Base-by-base conservation (phyloP, 1,140 invertebrate genomes). In the Rhopalosiphum padi region DNA sequence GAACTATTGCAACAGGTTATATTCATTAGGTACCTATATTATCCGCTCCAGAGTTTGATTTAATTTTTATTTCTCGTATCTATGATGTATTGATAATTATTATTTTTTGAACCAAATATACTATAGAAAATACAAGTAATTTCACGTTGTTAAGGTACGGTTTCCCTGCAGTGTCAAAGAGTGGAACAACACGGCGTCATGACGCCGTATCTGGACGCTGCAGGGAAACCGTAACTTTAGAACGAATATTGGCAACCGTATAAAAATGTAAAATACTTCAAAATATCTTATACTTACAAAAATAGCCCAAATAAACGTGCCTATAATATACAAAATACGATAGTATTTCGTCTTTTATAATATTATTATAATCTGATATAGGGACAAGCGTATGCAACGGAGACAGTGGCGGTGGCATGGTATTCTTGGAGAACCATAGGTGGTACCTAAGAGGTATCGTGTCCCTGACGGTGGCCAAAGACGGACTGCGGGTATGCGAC, bases 341-440 rank as follows among this genome's bases (percentile, higher is more conserved):
- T 86, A 25, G 25, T 6, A 37, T 83, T 83, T 37, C 6, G 6
- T 83, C 37, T 37, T 83, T 4, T 35, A 18, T 35, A 77, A 77
- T n/a, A n/a, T 37, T 23, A 82, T 86, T 86, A 15, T 46, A 30
- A 86, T 30, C 37, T 1, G 3, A 25, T 46, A 5, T 41, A 97
- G 96, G 96, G 94, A 96, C 96, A 11, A 96, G 96, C 92, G 96
- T 96, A 3, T 96, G 96, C 68, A 96, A 96, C 94, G 96, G 96
- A 4, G 96, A 97, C 94, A 96, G 96, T 93, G 96, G 96, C 3
- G 96, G 96, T 7, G 96, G 96, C 22, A 95, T 97, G 94, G 95
- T 96, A 0, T 95, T 97, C 46, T 91, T 89, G 8, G 90, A 53
- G 53, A 55, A 94, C 95, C 94, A 95, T 30, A 95, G 95, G 51